Base-by-base conservation (phyloP, 2,797 vertebrate species). In the Luscinia luscinia region DNA sequence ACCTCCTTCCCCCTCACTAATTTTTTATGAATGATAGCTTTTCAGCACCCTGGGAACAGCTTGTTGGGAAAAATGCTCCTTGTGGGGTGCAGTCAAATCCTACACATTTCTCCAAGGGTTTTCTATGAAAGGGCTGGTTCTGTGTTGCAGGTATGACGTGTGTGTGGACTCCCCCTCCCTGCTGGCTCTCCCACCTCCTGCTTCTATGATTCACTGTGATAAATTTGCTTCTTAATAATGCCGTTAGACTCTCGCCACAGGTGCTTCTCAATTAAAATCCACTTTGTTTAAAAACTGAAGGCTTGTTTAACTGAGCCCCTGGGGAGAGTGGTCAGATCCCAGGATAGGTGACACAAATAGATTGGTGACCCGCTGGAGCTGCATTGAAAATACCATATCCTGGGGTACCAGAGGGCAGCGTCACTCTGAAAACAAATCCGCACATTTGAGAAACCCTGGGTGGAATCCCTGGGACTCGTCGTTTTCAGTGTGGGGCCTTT, bases 1-100 rank as follows among this genome's bases (percentile, higher is more conserved):
- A 83, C 88, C 94, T 97, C 96, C 96, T 91, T 95, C 96, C 97
- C 96, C 94, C 94, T 95, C 95, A 81, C 94, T 94, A 92, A 95
- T 94, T 94, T 97, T 97, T 97, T 97, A 96, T 98, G 97, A 98
- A 97, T 97, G 97, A 97, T 94, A 98, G 96, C 98, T 98, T 97
- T 98, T 98, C 94, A 97, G 94, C 86, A 63, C 96, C 96, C 97
- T 97, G 97, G 97, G 96, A 96, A 97, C 93, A 94, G 95, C 95
- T 94, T 94, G 97, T 94, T 94, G 95, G 93, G 95, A 96, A 96
- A 97, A 97, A 73, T 82, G 66, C 61, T 94, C 93, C 92, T 96
- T 79, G 21, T 89, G 94, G 95, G 96, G 94, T 94, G 94, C 96
- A 95, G 87, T 80, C 94, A 95, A 93, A 92, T 96, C 96, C 96